Percentiles rank a stretch among this genome's conserved stretches.
These are phyloP conservation scores for Siphamia tubifer DNA, from an alignment of 2,113 vertebrate species.

Conservation along the genomic window DNA sequence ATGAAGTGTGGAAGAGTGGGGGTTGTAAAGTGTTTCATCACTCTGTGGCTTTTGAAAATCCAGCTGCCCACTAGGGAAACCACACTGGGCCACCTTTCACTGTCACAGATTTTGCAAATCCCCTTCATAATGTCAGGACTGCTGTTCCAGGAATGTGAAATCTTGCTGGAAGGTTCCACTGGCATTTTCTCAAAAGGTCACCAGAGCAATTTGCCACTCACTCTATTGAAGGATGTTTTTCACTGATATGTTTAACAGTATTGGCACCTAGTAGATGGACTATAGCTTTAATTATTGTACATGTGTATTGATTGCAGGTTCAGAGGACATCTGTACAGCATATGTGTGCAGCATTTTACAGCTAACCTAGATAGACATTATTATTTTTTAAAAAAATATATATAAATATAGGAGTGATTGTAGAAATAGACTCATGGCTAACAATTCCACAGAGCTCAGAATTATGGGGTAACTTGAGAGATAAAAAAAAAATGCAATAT, in stretches of 20 bases:
- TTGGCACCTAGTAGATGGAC: slow-evolving; percentile 21
- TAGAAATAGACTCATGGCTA: too few species aligned
- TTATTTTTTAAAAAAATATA: too few species aligned
- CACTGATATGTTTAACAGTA: slow-evolving; percentile 29
- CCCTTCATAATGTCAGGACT: slow-evolving; percentile 44
- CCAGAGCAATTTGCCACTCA: slow-evolving; percentile 23
- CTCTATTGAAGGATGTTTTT: slow-evolving; percentile 26
- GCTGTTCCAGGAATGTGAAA: slow-evolving; percentile 33
- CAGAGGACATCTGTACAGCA: not conserved
- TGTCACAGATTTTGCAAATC: slow-evolving; percentile 41
- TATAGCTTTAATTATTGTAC: slow-evolving; percentile 14
- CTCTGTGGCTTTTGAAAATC: slow-evolving; percentile 5
- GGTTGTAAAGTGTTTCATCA: slow-evolving; percentile 8
- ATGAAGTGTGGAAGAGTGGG: not conserved
- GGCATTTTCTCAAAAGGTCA: slow-evolving; percentile 72
- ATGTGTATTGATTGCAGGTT: slow-evolving; percentile 37
- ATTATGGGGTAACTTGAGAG: too few species aligned
- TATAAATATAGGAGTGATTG: too few species aligned
- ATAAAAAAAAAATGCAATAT: too few species aligned
- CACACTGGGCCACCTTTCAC: slow-evolving; percentile 13
- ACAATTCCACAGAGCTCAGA: too few species aligned
- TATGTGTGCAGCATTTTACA: slow-evolving; percentile 6
- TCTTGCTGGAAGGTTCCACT: slow-evolving; percentile 58
- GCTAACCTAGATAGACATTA: too few species aligned
- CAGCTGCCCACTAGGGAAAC: slow-evolving; percentile 10